phyloP scores from a whole-genome alignment of 2,888 invertebrate genomes.

The Pseudolycoriella hygida region DNA sequence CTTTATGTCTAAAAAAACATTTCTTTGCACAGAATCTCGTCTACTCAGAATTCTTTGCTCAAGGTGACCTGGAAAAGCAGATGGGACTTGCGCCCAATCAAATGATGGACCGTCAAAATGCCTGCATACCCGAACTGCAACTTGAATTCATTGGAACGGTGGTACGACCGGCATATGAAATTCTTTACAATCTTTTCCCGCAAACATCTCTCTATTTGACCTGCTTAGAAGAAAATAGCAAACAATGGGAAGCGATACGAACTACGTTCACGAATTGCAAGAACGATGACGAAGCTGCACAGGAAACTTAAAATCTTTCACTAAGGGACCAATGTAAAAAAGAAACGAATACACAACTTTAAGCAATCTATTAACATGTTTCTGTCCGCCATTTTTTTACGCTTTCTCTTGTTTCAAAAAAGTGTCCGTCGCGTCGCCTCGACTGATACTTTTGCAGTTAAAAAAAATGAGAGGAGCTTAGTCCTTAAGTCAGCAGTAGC shows the following conservation, averaged over 20 bases:
- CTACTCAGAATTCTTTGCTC: conserved; percentile 71
- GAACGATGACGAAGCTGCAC: too few species aligned
- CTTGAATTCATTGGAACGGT: conserved; percentile 42
- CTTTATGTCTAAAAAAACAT: not conserved
- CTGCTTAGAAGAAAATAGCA: conserved; percentile 10
- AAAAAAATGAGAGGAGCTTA: too few species aligned
- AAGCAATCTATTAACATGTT: too few species aligned
- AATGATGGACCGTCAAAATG: conserved; percentile 70
- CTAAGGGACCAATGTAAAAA: too few species aligned
- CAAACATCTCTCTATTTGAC: conserved; percentile 10
- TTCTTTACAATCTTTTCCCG: conserved; percentile 10
- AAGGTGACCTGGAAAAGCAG: conserved; percentile 69
- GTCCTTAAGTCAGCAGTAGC: too few species aligned
- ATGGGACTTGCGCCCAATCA: conserved; percentile 51
- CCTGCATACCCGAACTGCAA: conserved; percentile 65
- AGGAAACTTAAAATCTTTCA: too few species aligned
- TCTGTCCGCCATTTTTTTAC: too few species aligned
- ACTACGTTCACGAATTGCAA: not conserved
- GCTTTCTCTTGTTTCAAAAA: too few species aligned
- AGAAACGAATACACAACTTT: too few species aligned
- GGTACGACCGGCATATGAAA: conserved; percentile 12
- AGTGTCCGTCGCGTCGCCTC: too few species aligned
- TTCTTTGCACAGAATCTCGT: conserved; percentile 40
- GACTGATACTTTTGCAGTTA: too few species aligned
- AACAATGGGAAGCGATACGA: conserved; percentile 9